Conservation (phyloP, 2,797 vertebrate species). For the Mallotus villosus region DNA sequence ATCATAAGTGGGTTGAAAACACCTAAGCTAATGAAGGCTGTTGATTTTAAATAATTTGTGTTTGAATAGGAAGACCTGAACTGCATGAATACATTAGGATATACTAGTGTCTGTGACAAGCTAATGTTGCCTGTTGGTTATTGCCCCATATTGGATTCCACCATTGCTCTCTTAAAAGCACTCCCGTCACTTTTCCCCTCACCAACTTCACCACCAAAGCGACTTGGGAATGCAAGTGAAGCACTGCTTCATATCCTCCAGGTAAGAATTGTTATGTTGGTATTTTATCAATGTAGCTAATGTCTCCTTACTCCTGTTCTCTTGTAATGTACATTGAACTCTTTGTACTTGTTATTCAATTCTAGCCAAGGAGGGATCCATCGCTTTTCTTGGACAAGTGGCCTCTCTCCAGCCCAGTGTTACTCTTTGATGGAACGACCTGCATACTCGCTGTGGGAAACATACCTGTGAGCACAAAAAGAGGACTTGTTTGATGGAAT, state of each 20-base stretch:
- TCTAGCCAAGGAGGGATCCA: constrained; percentile 10
- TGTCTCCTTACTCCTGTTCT: constrained; percentile 2
- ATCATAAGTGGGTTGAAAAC: no score
- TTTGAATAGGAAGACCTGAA: no score
- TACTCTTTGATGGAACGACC: constrained; percentile 20
- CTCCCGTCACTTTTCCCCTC: constrained; percentile 20
- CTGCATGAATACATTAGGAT: no score
- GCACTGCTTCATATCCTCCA: constrained; percentile 14
- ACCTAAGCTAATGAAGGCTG: no score
- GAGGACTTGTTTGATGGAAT: constrained; percentile 23
- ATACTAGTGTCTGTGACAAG: no score
- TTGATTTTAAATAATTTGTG: no score
- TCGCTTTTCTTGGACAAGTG: constrained; percentile 2
- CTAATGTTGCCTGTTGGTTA: neutral
- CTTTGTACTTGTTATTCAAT: constrained; percentile 11
- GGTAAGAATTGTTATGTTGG: neutral
- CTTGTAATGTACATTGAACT: constrained; percentile 7
- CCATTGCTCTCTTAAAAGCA: constrained; percentile 17
- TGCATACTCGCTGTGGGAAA: constrained; percentile 23
- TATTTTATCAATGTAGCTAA: no score
- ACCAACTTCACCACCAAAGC: constrained; percentile 26
- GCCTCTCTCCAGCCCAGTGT: constrained; percentile 21
- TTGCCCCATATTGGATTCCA: constrained; percentile 15
- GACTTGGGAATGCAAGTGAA: constrained; percentile 18
- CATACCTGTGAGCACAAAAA: constrained; percentile 21